A percentile compares a stretch with the other conserved stretches of the same genome.
These are phyloP conservation scores for Cyclophora punctaria DNA, from an alignment of 2,888 invertebrate species.

Conservation along the genomic window DNA sequence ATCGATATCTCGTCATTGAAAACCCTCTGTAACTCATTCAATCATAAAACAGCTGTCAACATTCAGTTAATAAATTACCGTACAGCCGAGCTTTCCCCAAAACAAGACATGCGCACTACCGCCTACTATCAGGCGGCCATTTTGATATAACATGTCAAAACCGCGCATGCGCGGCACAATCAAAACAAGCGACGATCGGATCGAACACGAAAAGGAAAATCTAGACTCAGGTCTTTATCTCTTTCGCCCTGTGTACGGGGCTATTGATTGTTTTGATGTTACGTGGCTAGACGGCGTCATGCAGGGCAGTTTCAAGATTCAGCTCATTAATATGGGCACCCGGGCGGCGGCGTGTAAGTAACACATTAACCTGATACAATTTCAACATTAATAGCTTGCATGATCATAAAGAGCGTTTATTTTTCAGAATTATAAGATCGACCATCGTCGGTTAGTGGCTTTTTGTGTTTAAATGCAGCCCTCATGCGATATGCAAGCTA, in stretches of 20 bases:
- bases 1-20: too few species aligned
- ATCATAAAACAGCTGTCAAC: too few species aligned
- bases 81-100: not conserved
- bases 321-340: constrained; percentile 90
- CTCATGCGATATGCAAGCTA: constrained; percentile 53
- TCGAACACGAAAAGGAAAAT: constrained; percentile 57
- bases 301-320: constrained; percentile 82
- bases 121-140: not conserved
- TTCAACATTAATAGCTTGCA: constrained; percentile 42
- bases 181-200: constrained; percentile 35
- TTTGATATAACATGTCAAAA: constrained; percentile 13
- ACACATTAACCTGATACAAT: constrained; percentile 10
- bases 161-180: constrained; percentile 28
- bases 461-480: constrained; percentile 66
- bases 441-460: constrained; percentile 61
- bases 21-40: too few species aligned
- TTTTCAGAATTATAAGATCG: constrained; percentile 61
- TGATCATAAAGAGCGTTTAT: constrained; percentile 62
- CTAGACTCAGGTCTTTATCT: constrained; percentile 69
- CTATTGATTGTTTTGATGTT: constrained; percentile 53
- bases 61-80: too few species aligned
- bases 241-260: constrained; percentile 44
- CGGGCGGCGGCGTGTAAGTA: constrained; percentile 93
- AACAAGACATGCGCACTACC: constrained; percentile 9
- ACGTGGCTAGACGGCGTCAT: constrained; percentile 55